A percentile compares a stretch with the other conserved stretches of the same genome.
These are phyloP conservation scores for Chouioia cunea DNA, from an alignment of 2,888 invertebrate species.

Conservation along the genomic window DNA sequence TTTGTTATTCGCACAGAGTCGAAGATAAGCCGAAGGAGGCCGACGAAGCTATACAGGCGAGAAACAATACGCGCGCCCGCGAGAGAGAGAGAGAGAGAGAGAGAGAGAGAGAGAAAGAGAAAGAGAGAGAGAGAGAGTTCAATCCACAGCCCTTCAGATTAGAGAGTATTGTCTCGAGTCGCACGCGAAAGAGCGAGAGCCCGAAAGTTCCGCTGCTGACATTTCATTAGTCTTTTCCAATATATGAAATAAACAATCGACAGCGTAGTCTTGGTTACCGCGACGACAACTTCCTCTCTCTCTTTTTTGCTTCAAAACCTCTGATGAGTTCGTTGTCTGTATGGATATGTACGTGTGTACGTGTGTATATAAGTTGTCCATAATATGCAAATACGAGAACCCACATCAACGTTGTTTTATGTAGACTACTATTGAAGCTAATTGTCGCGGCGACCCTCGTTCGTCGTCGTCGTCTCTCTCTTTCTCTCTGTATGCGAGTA, in stretches of 20 bases:
- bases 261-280: constrained; percentile 27
- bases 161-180: constrained; percentile 58
- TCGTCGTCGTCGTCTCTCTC: no score
- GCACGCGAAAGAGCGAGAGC: constrained; percentile 34
- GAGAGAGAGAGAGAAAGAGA: constrained; percentile 25
- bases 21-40: constrained; percentile 41
- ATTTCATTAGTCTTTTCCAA: constrained; percentile 49
- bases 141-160: constrained; percentile 64
- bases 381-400: no score
- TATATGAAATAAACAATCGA: constrained; percentile 45
- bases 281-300: constrained; percentile 26
- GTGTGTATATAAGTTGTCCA: no score
- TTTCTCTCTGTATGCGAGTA: no score
- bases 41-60: constrained; percentile 13
- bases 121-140: constrained; percentile 53
- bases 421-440: no score
- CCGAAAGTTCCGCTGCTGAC: constrained; percentile 34
- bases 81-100: constrained; percentile 1
- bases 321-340: no score
- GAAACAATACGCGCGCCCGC: constrained; percentile 49
- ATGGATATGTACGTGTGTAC: no score
- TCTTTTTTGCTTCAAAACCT: not conserved
- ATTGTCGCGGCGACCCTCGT: no score
- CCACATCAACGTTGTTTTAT: no score
- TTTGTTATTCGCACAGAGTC: not conserved